Evolutionary conservation across 1,140 invertebrate genomes (phyloP).

Genomic region (Riptortus pedestris): DNA sequence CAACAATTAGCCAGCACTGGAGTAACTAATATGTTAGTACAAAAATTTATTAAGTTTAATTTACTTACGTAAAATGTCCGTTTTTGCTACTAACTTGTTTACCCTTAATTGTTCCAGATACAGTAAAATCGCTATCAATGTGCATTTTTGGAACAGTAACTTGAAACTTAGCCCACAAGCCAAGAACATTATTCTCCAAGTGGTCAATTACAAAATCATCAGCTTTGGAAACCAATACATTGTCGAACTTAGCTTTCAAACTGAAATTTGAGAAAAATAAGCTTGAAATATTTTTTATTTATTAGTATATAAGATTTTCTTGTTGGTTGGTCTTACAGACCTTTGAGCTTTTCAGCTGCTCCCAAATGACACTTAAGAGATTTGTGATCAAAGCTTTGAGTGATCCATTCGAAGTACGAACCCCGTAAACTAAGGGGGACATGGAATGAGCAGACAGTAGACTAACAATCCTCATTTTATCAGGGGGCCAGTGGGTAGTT

Average conservation of each 20-base stretch:
- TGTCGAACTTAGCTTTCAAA: slow-evolving; percentile 9
- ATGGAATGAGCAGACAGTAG: too few species aligned
- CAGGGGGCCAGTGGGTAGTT: too few species aligned
- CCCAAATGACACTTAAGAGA: too few species aligned
- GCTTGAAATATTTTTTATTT: background rate
- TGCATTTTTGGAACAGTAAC: slow-evolving; percentile 18
- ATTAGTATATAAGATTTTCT: background rate
- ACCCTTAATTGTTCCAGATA: slow-evolving; percentile 16
- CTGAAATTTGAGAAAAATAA: background rate
- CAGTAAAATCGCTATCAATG: slow-evolving; percentile 11
- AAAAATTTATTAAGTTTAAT: background rate
- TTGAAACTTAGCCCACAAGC: slow-evolving; percentile 22
- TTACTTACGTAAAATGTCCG: slow-evolving; percentile 17
- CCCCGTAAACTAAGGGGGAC: too few species aligned
- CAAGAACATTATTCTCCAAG: slow-evolving; percentile 21
- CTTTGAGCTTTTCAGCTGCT: too few species aligned
- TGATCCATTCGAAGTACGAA: too few species aligned
- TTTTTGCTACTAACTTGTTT: slow-evolving; percentile 7
- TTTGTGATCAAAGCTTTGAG: too few species aligned
- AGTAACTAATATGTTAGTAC: background rate
- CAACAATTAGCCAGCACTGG: too few species aligned
- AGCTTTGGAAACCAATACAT: slow-evolving; percentile 18
- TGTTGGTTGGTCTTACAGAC: too few species aligned
- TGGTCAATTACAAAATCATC: slow-evolving; percentile 19
- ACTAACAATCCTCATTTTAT: too few species aligned